Base-by-base conservation (phyloP, 2,888 invertebrate genomes). In the Agrilus biguttatus region DNA sequence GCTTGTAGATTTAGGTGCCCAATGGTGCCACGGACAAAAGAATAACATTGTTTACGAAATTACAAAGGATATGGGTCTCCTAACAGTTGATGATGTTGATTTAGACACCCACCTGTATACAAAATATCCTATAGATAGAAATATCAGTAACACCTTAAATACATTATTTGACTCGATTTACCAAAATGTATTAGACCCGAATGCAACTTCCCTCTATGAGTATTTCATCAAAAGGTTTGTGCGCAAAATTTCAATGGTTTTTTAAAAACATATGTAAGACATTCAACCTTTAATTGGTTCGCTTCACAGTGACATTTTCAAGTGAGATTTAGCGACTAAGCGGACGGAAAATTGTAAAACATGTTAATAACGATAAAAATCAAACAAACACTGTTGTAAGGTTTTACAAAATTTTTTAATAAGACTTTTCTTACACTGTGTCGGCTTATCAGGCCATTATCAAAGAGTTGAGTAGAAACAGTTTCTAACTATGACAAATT, bases 21-120 rank as follows among this genome's bases (percentile, higher is more conserved):
- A 60, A 49, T 63, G 59, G 59, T 58, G 59, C 33, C 60, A 63
- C 39, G 63, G 63, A 8, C 56, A 61, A 52, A 46, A 56, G 40
- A 52, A 51, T 33, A 62, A 63, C 42, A 42, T 55, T 5, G 59
- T 61, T 6, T 61, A 57, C 42, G 53, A 60, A 41, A 49, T 60
- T 46, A 62, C 59, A 2, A 59, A 61, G 44, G 52, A 62, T 40
- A 44, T 51, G 21, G 49, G 58, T 45, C 49, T 56, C 48, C 57
- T 59, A 2, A 55, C 57, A 46, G 49, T 58, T 40, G 44, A 19
- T 19, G 12, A 37, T 21, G 12, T 37, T 37, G 8, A 19, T 10
- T 13, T 10, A 21, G 1, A 8, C 13, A 19, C 37, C 19, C 13
- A 37, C 3, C 13, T 21, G 8, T 13, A 21, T 12, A 14, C 12